Conservation (phyloP, 2,888 invertebrate species). For the Galerucella pusilla region DNA sequence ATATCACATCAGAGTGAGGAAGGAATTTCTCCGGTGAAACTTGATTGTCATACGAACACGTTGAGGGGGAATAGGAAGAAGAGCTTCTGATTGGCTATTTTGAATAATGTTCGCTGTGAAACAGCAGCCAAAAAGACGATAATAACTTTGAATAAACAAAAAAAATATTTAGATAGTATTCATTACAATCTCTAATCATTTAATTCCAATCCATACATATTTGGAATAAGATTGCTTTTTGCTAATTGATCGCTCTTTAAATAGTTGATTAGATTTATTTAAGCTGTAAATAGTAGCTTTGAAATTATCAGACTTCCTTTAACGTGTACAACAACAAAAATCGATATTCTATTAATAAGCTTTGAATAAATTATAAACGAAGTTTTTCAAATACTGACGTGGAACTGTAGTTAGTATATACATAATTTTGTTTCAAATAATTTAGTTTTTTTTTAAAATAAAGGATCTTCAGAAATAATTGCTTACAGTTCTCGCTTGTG, state of each 20-base stretch:
- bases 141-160: no score
- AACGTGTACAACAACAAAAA: neutral
- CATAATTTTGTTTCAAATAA: neutral
- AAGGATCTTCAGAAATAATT: no score
- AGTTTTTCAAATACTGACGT: constrained; percentile 32
- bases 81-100: no score
- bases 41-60: no score
- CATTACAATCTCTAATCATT: neutral
- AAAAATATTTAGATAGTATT: no score
- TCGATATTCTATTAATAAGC: constrained; percentile 37
- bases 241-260: neutral
- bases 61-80: no score
- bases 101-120: no score
- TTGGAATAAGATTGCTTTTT: neutral
- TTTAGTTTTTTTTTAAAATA: neutral
- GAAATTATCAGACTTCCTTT: constrained; percentile 20
- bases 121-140: no score
- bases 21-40: no score
- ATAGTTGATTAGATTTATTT: constrained; percentile 16
- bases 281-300: constrained; percentile 11
- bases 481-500: no score
- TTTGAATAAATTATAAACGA: constrained; percentile 33
- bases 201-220: neutral
- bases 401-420: constrained; percentile 9
- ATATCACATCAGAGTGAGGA: no score